A percentile compares a stretch with the other conserved stretches of the same genome.
These are phyloP conservation scores for Chanos chanos DNA, from an alignment of 2,797 vertebrate genomes.

Conservation along the genomic window DNA sequence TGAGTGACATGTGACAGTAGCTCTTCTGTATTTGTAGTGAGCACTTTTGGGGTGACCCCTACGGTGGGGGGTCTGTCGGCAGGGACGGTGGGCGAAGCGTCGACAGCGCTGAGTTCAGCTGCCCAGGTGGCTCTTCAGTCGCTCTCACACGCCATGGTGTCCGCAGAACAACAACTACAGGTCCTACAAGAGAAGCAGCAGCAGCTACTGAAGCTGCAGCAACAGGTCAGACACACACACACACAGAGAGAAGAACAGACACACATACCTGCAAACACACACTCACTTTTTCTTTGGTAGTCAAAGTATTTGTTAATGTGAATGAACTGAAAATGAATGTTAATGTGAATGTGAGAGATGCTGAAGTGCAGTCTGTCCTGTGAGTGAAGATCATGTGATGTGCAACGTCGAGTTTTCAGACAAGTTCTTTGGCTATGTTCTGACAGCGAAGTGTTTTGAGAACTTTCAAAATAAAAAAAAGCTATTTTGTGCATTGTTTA, in stretches of 20 bases:
- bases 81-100: constrained; percentile 91
- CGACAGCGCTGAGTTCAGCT: constrained; percentile 95
- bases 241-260: neutral
- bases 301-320: neutral
- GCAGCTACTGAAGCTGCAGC: constrained; percentile 98
- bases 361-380: too few relatives aligned
- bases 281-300: neutral
- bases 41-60: constrained; percentile 96
- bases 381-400: too few relatives aligned
- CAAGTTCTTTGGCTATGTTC: too few relatives aligned
- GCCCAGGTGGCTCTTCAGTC: constrained; percentile 99
- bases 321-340: too few relatives aligned
- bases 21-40: constrained; percentile 79
- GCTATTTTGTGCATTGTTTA: neutral
- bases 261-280: neutral
- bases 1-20: neutral
- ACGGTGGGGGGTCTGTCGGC: constrained; percentile 91
- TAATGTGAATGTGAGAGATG: too few relatives aligned
- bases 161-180: constrained; percentile 98
- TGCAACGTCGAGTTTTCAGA: too few relatives aligned
- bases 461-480: too few relatives aligned
- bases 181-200: constrained; percentile 99
- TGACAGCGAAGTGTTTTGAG: too few relatives aligned
- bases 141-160: constrained; percentile 99
- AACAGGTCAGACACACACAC: constrained; percentile 82